phyloP scores from a whole-genome alignment of 2,888 invertebrate species.

The Meteorus colon region DNA sequence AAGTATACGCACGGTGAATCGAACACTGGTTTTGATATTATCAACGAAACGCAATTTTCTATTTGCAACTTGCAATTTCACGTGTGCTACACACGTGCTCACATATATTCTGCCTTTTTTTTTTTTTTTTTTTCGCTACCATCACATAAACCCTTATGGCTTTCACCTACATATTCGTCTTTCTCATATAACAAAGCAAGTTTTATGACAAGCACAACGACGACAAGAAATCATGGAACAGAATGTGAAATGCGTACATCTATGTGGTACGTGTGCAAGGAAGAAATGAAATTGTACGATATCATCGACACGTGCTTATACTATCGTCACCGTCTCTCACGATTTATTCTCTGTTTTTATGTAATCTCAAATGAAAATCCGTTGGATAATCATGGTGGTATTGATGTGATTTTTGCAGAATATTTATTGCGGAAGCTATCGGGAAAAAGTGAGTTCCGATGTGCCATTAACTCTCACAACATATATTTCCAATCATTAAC shows the following conservation, averaged over 20 bases:
- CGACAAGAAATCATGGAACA: background rate
- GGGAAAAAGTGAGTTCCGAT: no score
- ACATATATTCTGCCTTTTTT: background rate
- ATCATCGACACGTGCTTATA: background rate
- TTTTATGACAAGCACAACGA: background rate
- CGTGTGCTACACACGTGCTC: conserved; percentile 28
- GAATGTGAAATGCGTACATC: background rate
- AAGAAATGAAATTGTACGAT: background rate
- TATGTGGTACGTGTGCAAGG: background rate
- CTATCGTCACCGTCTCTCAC: no score
- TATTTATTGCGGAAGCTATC: no score
- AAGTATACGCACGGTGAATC: conserved; percentile 51
- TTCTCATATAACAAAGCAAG: background rate
- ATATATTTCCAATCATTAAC: no score
- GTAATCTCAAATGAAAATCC: no score
- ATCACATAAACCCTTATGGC: background rate
- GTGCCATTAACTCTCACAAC: no score
- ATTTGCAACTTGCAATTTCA: conserved; percentile 50
- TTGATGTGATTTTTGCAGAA: no score
- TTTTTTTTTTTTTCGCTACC: conserved; percentile 25
- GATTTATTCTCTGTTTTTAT: no score
- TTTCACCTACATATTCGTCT: background rate
- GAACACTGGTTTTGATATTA: conserved; percentile 53
- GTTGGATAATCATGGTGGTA: no score
- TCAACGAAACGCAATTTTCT: conserved; percentile 58